phyloP scores from a whole-genome alignment of 2,113 vertebrate species.

The Brachionichthys hirsutus region DNA sequence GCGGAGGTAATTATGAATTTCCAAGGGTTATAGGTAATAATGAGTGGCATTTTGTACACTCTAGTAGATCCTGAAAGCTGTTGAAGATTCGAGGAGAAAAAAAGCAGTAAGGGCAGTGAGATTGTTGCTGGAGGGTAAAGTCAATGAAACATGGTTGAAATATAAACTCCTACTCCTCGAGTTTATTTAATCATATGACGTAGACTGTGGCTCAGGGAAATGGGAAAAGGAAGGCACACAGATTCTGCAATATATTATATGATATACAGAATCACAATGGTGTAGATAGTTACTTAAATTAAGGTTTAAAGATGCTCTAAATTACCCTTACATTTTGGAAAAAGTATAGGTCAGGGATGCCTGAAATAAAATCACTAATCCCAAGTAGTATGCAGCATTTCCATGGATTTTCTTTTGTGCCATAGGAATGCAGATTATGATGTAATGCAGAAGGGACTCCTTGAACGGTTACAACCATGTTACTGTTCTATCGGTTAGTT shows the following conservation, averaged over 20 bases:
- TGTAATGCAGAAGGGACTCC: too few relatives aligned
- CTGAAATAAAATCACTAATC: slow-evolving; percentile 3
- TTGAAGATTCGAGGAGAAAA: not conserved
- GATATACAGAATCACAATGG: not conserved
- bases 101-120: not conserved
- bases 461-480: too few relatives aligned
- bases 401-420: not conserved
- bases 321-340: too few relatives aligned
- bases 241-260: slow-evolving; percentile 30
- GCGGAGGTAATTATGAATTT: slow-evolving; percentile 9
- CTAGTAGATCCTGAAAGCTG: not conserved
- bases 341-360: too few relatives aligned
- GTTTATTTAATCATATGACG: slow-evolving; percentile 51
- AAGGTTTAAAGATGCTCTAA: not conserved
- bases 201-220: slow-evolving; percentile 26
- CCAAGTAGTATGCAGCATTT: slow-evolving; percentile 5
- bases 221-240: slow-evolving; percentile 38
- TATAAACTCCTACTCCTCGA: slow-evolving; percentile 29
- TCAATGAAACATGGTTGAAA: slow-evolving; percentile 12
- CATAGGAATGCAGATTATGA: not conserved
- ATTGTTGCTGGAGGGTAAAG: slow-evolving; percentile 14
- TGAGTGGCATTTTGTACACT: not conserved
- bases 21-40: not conserved
- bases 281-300: slow-evolving; percentile 12
- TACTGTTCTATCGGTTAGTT: too few relatives aligned